Evolutionary conservation across 2,888 invertebrate species (phyloP).

Genomic region (Polymixis lichenea): DNA sequence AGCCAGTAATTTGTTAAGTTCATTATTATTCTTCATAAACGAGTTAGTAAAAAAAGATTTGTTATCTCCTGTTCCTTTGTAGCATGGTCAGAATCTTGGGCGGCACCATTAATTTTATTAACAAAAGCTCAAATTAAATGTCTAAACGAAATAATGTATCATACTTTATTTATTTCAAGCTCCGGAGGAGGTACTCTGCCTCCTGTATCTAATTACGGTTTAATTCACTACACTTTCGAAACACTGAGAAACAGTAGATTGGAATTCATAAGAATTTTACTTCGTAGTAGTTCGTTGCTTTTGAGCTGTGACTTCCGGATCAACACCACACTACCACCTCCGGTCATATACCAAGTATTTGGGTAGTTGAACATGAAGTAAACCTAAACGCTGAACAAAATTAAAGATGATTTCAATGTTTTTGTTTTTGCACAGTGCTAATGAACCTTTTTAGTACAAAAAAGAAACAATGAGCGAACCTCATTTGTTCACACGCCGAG

Average conservation of each 20-base stretch:
- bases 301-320: constrained; percentile 5
- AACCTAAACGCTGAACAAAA: constrained; percentile 42
- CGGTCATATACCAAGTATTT: neutral
- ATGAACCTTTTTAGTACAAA: constrained; percentile 63
- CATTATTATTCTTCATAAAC: constrained; percentile 39
- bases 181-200: constrained; percentile 5
- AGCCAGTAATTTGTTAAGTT: constrained; percentile 50
- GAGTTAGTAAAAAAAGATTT: constrained; percentile 48
- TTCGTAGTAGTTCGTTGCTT: neutral
- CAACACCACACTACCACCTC: neutral
- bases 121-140: constrained; percentile 56
- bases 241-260: constrained; percentile 6
- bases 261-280: constrained; percentile 1
- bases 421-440: constrained; percentile 62
- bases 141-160: constrained; percentile 54
- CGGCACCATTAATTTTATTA: constrained; percentile 54
- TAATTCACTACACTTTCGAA: constrained; percentile 28
- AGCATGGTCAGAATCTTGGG: constrained; percentile 31
- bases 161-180: constrained; percentile 36
- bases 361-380: constrained; percentile 14
- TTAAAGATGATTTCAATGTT: constrained; percentile 47
- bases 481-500: constrained; percentile 64
- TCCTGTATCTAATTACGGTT: constrained; percentile 19
- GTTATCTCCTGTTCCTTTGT: constrained; percentile 51
- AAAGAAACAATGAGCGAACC: constrained; percentile 61